Evolutionary conservation across 2,888 invertebrate species (phyloP).

Genomic region (Pimpla rufipes): DNA sequence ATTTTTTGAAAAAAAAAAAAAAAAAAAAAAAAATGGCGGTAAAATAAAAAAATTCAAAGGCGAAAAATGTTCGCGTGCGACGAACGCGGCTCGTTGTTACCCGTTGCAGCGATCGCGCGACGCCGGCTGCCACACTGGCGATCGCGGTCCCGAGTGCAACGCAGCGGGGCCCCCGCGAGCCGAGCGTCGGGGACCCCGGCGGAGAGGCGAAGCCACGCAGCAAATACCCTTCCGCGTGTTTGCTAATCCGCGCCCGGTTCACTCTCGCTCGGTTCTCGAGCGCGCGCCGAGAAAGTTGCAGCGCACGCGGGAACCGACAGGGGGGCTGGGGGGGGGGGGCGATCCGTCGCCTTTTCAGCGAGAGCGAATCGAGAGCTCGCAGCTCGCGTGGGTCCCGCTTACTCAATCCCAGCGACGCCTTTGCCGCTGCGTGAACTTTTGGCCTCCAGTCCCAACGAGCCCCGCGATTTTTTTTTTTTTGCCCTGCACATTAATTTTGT

Average conservation of each 20-base stretch:
- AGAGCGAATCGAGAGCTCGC: neutral
- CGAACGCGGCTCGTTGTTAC: constrained; percentile 6
- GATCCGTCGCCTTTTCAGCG: constrained; percentile 51
- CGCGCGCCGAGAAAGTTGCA: constrained; percentile 69
- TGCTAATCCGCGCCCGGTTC: constrained; percentile 44
- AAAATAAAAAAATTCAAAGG: no score
- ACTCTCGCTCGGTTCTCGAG: constrained; percentile 7
- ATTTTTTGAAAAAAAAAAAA: no score
- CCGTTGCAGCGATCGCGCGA: constrained; percentile 59
- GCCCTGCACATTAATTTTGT: no score
- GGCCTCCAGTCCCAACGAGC: constrained; percentile 12
- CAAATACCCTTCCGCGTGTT: constrained; percentile 68
- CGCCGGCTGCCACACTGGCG: constrained; percentile 62
- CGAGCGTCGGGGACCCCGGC: constrained; percentile 2
- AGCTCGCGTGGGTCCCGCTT: constrained; percentile 29
- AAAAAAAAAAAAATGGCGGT: no score
- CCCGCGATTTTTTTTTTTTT: no score
- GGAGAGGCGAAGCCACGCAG: constrained; percentile 45
- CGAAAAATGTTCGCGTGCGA: no score
- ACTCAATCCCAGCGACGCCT: constrained; percentile 37
- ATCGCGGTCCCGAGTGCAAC: constrained; percentile 19
- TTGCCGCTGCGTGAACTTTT: constrained; percentile 11
- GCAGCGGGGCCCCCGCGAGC: neutral
- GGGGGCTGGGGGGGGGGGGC: neutral
- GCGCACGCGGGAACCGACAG: constrained; percentile 18